Percentiles rank a stretch among this genome's conserved stretches.
These are phyloP conservation scores for Ptilodon capucinus DNA, from an alignment of 2,888 invertebrate species.

Conservation along the genomic window DNA sequence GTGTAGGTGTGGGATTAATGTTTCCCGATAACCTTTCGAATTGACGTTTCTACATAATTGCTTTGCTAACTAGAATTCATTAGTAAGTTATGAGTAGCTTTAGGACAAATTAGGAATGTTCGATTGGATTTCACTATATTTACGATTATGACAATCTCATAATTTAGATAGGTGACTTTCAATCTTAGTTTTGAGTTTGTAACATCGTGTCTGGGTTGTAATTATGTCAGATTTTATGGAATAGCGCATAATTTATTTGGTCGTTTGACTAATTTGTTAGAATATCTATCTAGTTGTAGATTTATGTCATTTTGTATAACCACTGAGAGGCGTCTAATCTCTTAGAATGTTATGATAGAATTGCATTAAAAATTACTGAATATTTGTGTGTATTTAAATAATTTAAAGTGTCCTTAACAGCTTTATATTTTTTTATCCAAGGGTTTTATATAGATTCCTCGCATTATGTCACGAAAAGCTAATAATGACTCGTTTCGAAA, in stretches of 20 bases:
- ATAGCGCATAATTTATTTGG: background rate
- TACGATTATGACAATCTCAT: conserved; percentile 6
- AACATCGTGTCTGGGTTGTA: background rate
- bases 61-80: conserved; percentile 21
- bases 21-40: conserved; percentile 36
- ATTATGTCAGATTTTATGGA: background rate
- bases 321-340: too few species aligned
- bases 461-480: too few species aligned
- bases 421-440: too few species aligned
- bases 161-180: background rate
- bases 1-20: conserved; percentile 48
- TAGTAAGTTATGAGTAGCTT: conserved; percentile 21
- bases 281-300: background rate
- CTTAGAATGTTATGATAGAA: too few species aligned
- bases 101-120: conserved; percentile 16
- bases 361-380: too few species aligned
- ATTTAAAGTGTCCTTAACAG: too few species aligned
- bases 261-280: background rate
- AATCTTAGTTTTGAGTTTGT: background rate
- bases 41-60: conserved; percentile 32
- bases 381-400: too few species aligned
- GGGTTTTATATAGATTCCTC: too few species aligned
- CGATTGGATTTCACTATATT: conserved; percentile 7
- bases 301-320: background rate
- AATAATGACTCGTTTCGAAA: too few species aligned